These are phyloP conservation scores for Noturus placidus DNA, from an alignment of 2,113 vertebrate genomes.

Conservation along the genomic window DNA sequence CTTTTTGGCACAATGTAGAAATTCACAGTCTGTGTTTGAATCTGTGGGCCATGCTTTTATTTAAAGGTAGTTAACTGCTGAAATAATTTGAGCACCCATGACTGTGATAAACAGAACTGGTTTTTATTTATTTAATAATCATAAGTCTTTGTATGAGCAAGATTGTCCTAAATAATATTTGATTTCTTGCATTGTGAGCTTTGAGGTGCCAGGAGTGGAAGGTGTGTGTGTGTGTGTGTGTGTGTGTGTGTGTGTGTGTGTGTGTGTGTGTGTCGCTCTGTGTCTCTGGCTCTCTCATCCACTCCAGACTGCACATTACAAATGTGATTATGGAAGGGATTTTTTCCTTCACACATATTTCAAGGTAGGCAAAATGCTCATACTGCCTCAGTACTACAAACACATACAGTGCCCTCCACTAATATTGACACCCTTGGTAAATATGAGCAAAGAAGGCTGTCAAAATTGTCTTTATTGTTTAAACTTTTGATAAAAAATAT, in stretches of 20 bases:
- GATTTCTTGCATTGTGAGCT: background rate
- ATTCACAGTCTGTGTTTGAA: background rate
- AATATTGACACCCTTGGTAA: too few species aligned
- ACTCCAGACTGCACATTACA: background rate
- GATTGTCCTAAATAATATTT: background rate
- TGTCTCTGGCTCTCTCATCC: background rate
- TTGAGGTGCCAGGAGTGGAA: too few species aligned
- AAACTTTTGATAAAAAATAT: too few species aligned
- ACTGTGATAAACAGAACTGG: background rate
- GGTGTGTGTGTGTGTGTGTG: background rate
- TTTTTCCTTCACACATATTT: background rate
- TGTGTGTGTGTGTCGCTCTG: background rate
- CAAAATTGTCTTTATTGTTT: too few species aligned
- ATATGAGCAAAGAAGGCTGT: too few species aligned
- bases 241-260: background rate
- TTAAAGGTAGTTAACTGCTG: background rate
- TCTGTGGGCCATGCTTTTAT: background rate
- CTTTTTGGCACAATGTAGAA: background rate
- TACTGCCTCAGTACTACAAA: background rate
- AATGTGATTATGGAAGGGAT: slow-evolving; percentile 14
- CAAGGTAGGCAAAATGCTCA: background rate
- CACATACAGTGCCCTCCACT: background rate
- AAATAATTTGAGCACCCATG: background rate
- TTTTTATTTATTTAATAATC: background rate
- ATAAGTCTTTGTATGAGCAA: background rate